Evolutionary conservation across 2,797 vertebrate species (phyloP).

Genomic region (Cygnus olor): DNA sequence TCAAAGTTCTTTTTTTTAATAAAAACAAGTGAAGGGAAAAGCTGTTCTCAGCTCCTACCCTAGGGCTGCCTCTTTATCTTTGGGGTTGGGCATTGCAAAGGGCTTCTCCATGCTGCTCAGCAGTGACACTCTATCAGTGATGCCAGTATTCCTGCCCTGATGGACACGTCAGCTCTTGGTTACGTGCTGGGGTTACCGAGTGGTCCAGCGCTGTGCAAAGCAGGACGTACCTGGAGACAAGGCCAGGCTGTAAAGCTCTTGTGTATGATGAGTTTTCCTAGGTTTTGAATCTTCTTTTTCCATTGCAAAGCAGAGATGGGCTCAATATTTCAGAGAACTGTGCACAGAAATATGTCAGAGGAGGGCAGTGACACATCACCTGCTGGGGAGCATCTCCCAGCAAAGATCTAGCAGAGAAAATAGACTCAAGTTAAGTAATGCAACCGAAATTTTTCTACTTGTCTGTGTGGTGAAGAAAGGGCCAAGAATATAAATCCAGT

Average conservation of each 20-base stretch:
- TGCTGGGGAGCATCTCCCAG: conserved; percentile 22
- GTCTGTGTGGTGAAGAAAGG: not conserved
- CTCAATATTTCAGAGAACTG: conserved; percentile 23
- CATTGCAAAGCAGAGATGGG: not conserved
- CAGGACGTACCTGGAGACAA: not conserved
- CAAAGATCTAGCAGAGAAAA: not conserved
- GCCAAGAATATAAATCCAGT: not conserved
- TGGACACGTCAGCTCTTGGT: not conserved
- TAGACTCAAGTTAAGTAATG: not conserved
- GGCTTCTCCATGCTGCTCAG: not conserved
- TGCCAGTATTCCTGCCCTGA: not conserved
- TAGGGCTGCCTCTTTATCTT: not conserved
- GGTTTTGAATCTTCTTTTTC: not conserved
- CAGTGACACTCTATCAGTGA: not conserved
- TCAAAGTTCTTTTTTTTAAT: not conserved
- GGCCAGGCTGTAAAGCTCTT: not conserved
- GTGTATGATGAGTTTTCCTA: not conserved
- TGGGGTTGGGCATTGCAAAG: not conserved
- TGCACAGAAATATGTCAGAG: not conserved
- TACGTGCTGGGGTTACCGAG: not conserved
- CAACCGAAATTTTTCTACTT: not conserved
- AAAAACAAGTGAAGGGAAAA: not conserved
- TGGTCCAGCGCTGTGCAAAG: not conserved
- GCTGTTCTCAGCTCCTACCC: not conserved
- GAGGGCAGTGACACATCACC: conserved; percentile 3